phyloP scores from a whole-genome alignment of 92 coral and sea anemone genomes.

The Palythoa grandiflora region DNA sequence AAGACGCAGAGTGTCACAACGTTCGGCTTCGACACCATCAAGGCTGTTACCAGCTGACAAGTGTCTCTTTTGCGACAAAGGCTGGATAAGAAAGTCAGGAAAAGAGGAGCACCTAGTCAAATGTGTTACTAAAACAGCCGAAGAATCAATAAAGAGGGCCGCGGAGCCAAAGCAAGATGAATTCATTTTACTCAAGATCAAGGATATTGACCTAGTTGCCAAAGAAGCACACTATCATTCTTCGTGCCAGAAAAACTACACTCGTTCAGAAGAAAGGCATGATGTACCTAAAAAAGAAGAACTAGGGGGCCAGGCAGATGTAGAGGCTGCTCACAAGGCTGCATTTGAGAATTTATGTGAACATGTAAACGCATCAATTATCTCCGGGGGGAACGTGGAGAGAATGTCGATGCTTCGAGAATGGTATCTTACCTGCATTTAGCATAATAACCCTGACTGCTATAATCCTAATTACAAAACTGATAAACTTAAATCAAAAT shows the following conservation, averaged over 20 bases:
- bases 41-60: too few species aligned
- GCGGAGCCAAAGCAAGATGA: too few species aligned
- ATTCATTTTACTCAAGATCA: background rate
- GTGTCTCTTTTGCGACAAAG: too few species aligned
- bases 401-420: slow-evolving; percentile 15
- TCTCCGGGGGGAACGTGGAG: slow-evolving; percentile 22
- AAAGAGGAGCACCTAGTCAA: too few species aligned
- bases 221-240: slow-evolving; percentile 50
- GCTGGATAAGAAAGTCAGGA: too few species aligned
- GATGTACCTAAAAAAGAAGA: slow-evolving; percentile 2
- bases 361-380: slow-evolving; percentile 13
- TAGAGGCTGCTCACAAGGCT: slow-evolving; percentile 43
- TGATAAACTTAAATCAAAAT: too few species aligned
- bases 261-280: slow-evolving; percentile 27
- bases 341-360: slow-evolving; percentile 46
- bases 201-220: slow-evolving; percentile 30
- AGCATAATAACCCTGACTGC: too few species aligned
- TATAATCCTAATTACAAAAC: too few species aligned
- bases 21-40: too few species aligned
- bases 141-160: too few species aligned
- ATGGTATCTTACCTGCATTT: background rate
- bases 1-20: too few species aligned
- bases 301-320: slow-evolving; percentile 2
- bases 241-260: slow-evolving; percentile 32
- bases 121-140: too few species aligned